Percentiles rank a stretch among this genome's conserved stretches.
phyloP scores from a whole-genome alignment of 2,888 invertebrate genomes.

The Anodontia alba region DNA sequence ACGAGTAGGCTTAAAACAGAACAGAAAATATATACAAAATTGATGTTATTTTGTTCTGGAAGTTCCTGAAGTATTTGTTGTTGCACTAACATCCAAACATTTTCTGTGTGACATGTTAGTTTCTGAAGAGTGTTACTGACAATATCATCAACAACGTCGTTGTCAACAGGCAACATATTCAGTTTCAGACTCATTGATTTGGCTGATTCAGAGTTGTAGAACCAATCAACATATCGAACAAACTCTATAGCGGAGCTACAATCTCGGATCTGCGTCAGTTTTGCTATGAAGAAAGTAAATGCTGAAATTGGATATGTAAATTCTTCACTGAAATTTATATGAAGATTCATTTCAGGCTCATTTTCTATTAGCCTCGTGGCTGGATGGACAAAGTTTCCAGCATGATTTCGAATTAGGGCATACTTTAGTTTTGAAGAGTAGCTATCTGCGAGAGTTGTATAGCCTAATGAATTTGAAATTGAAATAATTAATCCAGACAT shows the following conservation, averaged over 20 bases:
- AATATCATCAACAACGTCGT: constrained; percentile 49
- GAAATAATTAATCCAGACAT: constrained; percentile 73
- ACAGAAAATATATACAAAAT: constrained; percentile 53
- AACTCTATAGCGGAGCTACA: constrained; percentile 78
- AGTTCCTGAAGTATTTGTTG: constrained; percentile 64
- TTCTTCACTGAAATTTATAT: constrained; percentile 53
- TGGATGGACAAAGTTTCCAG: constrained; percentile 63
- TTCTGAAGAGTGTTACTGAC: constrained; percentile 61
- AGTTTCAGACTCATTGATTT: constrained; percentile 44
- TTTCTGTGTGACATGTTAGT: constrained; percentile 71
- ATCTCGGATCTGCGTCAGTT: constrained; percentile 54
- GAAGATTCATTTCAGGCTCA: constrained; percentile 67
- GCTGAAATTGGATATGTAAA: constrained; percentile 78
- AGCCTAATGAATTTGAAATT: constrained; percentile 74
- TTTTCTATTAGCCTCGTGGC: constrained; percentile 62
- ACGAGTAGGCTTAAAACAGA: constrained; percentile 59
- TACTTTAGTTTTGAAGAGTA: constrained; percentile 44
- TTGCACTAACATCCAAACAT: constrained; percentile 66
- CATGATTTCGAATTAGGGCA: constrained; percentile 70
- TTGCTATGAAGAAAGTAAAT: constrained; percentile 79
- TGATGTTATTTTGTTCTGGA: constrained; percentile 65
- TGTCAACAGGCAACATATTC: constrained; percentile 72
- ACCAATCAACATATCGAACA: constrained; percentile 79
- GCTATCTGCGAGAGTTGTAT: constrained; percentile 75
- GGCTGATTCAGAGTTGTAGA: constrained; percentile 58